Evolutionary conservation across 2,797 vertebrate genomes (phyloP).

Genomic region (Chelonia mydas): DNA sequence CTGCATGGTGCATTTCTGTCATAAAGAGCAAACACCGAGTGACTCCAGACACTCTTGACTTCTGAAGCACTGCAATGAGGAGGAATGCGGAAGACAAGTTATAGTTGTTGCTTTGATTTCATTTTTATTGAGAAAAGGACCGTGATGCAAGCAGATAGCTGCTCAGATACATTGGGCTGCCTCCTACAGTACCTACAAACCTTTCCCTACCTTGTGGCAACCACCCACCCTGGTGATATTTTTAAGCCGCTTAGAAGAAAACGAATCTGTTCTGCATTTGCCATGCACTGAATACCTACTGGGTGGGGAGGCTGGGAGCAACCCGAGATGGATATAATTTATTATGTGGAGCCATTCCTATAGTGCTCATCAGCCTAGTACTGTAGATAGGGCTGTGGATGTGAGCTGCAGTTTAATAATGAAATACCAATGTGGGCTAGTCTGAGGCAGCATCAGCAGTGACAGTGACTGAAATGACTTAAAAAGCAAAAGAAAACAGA

Average conservation of each 20-base stretch:
- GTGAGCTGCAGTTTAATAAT: conserved; percentile 70
- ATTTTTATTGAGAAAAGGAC: not conserved
- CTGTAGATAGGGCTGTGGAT: conserved; percentile 48
- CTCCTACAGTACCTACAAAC: not conserved
- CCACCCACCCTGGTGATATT: not conserved
- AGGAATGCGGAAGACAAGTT: not conserved
- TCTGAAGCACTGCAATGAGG: conserved; percentile 15
- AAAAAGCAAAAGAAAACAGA: conserved; percentile 28
- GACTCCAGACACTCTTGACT: not conserved
- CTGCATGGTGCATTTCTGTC: not conserved
- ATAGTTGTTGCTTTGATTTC: not conserved
- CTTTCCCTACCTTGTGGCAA: conserved; percentile 36
- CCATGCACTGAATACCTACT: conserved; percentile 44
- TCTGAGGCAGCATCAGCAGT: conserved; percentile 31
- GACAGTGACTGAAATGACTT: conserved; percentile 34
- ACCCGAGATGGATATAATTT: conserved; percentile 40
- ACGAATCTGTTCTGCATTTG: conserved; percentile 43
- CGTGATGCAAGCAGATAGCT: conserved; percentile 13
- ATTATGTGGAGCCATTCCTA: conserved; percentile 71
- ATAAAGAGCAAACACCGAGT: not conserved
- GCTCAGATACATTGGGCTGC: not conserved
- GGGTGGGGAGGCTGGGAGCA: conserved; percentile 4
- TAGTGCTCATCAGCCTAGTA: conserved; percentile 45
- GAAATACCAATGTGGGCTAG: conserved; percentile 59
- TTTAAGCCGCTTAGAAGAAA: conserved; percentile 57